Evolutionary conservation across 2,888 invertebrate genomes (phyloP).

Genomic region (Brenthis hecate): DNA sequence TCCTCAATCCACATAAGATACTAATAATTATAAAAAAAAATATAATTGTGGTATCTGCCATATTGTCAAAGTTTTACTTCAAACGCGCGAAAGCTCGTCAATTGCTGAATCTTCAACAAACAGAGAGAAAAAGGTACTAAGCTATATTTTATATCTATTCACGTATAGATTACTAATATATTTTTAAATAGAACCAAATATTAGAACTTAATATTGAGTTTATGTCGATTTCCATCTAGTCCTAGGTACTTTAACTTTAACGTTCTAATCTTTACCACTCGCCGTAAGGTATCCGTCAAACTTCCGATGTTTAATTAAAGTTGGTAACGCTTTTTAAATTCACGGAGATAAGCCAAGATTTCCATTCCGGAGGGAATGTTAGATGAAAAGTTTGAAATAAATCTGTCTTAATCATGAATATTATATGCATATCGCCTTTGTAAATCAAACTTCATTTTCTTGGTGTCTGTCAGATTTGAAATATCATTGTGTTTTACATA

Average conservation of each 20-base stretch:
- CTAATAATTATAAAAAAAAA: too few species aligned
- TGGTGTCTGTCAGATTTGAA: not conserved
- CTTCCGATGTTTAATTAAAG: slow-evolving; percentile 42
- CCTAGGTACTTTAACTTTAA: slow-evolving; percentile 12
- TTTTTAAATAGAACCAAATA: too few species aligned
- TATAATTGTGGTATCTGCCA: too few species aligned
- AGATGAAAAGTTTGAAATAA: slow-evolving; percentile 32
- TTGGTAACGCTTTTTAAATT: slow-evolving; percentile 41
- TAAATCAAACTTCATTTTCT: not conserved
- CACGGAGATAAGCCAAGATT: slow-evolving; percentile 34
- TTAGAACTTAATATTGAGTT: too few species aligned
- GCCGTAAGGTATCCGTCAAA: slow-evolving; percentile 34
- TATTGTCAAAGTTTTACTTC: too few species aligned
- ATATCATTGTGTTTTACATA: too few species aligned
- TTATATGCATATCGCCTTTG: not conserved
- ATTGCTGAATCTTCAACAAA: too few species aligned
- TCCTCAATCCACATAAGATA: too few species aligned
- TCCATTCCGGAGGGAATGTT: slow-evolving; percentile 30
- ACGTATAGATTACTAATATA: too few species aligned
- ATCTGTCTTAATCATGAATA: slow-evolving; percentile 27
- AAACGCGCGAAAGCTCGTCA: too few species aligned
- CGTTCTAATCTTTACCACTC: slow-evolving; percentile 11
- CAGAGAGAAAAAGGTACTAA: too few species aligned
- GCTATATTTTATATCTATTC: too few species aligned
- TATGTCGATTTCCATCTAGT: not conserved